Conservation (phyloP, 1,140 invertebrate species). For the Drosophila subobscura region DNA sequence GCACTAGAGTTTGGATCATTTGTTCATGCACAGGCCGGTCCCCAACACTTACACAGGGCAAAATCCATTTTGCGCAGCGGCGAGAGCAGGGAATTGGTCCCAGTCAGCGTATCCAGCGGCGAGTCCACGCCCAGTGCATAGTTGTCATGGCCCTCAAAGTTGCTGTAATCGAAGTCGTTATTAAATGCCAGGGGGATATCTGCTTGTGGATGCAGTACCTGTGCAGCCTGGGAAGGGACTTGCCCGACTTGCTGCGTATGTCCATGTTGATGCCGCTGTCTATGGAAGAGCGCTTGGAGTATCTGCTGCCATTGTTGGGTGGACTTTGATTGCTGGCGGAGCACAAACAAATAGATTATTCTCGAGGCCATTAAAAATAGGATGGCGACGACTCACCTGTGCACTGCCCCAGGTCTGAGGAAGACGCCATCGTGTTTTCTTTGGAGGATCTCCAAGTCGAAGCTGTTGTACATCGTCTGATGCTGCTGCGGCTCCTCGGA, state of each 20-base stretch:
- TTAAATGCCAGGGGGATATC: neutral
- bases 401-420: conserved; percentile 86
- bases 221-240: conserved; percentile 84
- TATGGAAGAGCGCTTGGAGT: conserved; percentile 91
- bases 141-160: conserved; percentile 71
- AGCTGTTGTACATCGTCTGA: conserved; percentile 34
- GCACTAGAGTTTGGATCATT: neutral
- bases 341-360: neutral
- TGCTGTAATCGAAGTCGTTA: conserved; percentile 13
- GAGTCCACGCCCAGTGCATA: conserved; percentile 78
- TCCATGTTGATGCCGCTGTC: conserved; percentile 93
- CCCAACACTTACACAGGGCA: conserved; percentile 87
- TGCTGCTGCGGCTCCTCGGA: conserved; percentile 45
- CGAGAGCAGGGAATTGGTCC: conserved; percentile 71
- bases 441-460: conserved; percentile 63
- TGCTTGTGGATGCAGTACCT: conserved; percentile 77
- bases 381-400: conserved; percentile 72
- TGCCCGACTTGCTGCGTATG: conserved; percentile 72
- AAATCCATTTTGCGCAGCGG: conserved; percentile 87
- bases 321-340: conserved; percentile 81
- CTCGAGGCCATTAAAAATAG: neutral
- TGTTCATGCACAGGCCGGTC: conserved; percentile 8
- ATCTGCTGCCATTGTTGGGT: conserved; percentile 83
- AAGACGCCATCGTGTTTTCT: conserved; percentile 87
- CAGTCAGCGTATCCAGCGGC: conserved; percentile 81